Conservation (phyloP, 2,113 vertebrate species). For the Mixornis gularis region DNA sequence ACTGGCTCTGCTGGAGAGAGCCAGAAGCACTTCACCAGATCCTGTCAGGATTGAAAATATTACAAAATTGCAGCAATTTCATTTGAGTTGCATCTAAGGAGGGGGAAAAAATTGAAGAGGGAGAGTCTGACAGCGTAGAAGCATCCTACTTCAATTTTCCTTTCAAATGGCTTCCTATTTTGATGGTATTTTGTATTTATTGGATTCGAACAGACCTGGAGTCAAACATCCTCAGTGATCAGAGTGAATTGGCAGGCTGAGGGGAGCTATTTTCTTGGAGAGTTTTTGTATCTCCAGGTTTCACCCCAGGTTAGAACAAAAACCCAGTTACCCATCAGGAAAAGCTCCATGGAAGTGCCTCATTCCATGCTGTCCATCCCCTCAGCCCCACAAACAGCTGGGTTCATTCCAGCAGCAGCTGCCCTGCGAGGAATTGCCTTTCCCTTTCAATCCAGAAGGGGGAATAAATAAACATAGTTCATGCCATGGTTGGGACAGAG, state of each 20-base stretch:
- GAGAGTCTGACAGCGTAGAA: background rate
- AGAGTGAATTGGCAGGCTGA: background rate
- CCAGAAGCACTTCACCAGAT: background rate
- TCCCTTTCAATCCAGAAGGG: background rate
- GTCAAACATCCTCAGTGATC: background rate
- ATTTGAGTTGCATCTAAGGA: background rate
- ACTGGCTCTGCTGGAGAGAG: background rate
- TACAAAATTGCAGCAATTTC: background rate
- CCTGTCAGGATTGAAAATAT: background rate
- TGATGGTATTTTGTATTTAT: background rate
- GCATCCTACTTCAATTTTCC: background rate
- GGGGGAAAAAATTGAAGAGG: background rate
- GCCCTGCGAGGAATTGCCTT: background rate
- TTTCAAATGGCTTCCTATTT: background rate
- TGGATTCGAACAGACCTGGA: background rate
- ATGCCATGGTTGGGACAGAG: background rate
- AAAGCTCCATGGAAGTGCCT: background rate
- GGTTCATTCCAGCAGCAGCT: background rate
- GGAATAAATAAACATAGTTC: background rate
- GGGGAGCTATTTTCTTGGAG: background rate
- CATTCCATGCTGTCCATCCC: rapidly evolving
- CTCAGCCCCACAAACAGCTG: background rate
- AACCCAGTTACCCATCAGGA: background rate
- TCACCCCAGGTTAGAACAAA: background rate
- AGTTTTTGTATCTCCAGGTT: background rate